phyloP scores from a whole-genome alignment of 2,113 vertebrate species.

The Petrocephalus zakoni region DNA sequence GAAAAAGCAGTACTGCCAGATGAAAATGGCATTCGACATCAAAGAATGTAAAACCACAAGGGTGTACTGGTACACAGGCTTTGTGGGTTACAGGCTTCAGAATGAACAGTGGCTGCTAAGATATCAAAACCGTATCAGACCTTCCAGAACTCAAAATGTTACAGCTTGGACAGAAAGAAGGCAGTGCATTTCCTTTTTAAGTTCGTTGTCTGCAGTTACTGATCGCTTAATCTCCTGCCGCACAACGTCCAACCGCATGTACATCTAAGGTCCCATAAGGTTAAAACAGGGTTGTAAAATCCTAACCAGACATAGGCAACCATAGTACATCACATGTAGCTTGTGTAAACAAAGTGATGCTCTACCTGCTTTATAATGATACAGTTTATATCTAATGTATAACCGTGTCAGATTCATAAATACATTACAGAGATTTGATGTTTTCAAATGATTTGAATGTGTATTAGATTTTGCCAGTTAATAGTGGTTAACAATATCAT shows the following conservation, averaged over 20 bases:
- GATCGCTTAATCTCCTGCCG: neutral
- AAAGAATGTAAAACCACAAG: neutral
- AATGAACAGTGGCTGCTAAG: neutral
- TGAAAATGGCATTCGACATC: neutral
- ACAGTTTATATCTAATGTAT: neutral
- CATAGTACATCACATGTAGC: neutral
- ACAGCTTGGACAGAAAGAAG: neutral
- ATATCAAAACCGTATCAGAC: neutral
- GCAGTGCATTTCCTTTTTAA: neutral
- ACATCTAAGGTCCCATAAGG: neutral
- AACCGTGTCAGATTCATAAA: neutral
- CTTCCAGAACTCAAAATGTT: neutral
- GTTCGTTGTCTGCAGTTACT: neutral
- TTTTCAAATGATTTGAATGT: neutral
- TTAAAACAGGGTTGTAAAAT: neutral
- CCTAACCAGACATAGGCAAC: neutral
- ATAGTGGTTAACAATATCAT: neutral
- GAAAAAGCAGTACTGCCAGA: neutral
- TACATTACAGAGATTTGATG: neutral
- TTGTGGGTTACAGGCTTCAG: neutral
- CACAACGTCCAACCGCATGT: neutral
- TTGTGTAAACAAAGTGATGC: neutral
- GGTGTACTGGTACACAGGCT: neutral
- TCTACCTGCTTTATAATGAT: neutral
- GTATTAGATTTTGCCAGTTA: neutral